phyloP scores from a whole-genome alignment of 1,140 invertebrate species.

The Drosophila dunni region DNA sequence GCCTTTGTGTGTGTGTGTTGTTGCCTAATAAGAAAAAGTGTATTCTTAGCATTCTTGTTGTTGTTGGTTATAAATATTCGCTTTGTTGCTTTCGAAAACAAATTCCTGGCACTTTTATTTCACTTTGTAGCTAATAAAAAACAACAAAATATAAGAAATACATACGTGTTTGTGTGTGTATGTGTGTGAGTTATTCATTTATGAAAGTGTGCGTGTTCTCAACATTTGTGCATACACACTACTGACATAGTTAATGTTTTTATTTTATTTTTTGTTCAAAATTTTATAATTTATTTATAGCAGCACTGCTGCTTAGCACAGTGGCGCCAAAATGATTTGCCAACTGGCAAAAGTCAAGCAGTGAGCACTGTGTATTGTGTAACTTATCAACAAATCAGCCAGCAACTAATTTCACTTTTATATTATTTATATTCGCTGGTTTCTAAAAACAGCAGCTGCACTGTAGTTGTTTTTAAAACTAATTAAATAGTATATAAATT shows the following conservation, averaged over 20 bases:
- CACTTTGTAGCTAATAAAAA: conserved; percentile 41
- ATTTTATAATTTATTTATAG: conserved; percentile 46
- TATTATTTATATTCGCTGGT: not conserved
- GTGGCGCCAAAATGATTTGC: conserved; percentile 35
- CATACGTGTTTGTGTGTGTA: conserved; percentile 6
- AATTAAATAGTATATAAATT: conserved; percentile 37
- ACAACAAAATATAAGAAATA: not conserved
- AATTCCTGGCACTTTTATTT: conserved; percentile 56
- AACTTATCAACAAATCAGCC: conserved; percentile 24
- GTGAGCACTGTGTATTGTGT: conserved; percentile 4
- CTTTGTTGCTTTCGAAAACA: conserved; percentile 48
- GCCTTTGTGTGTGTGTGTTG: conserved; percentile 16
- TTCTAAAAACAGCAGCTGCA: conserved; percentile 26
- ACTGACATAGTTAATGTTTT: conserved; percentile 68
- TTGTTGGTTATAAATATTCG: conserved; percentile 34
- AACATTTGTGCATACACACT: conserved; percentile 78
- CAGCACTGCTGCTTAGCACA: conserved; percentile 32
- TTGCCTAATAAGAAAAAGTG: conserved; percentile 59
- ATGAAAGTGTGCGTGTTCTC: conserved; percentile 24
- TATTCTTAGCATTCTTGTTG: conserved; percentile 50
- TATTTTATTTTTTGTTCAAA: conserved; percentile 26
- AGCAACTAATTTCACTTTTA: conserved; percentile 57
- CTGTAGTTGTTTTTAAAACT: conserved; percentile 26
- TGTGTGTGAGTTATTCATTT: conserved; percentile 39
- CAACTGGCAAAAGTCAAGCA: not conserved